Percentiles rank a stretch among this genome's conserved stretches.
These are phyloP conservation scores for Acronicta psi DNA, from an alignment of 2,888 invertebrate species.

Conservation along the genomic window DNA sequence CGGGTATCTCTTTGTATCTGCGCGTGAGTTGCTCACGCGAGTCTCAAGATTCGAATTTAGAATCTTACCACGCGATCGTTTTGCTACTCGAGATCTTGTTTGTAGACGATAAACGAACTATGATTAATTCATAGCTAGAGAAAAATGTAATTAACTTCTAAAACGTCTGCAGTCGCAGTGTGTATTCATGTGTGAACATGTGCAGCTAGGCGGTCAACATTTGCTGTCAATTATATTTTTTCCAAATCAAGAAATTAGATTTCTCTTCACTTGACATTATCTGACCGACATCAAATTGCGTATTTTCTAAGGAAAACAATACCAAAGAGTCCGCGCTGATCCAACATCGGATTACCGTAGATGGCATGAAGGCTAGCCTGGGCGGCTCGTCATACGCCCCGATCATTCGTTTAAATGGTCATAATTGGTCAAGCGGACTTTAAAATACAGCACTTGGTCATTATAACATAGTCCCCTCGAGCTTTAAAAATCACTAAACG, in stretches of 20 bases:
- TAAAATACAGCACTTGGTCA: slow-evolving; percentile 76
- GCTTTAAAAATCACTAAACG: slow-evolving; percentile 55
- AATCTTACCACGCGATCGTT: slow-evolving; percentile 73
- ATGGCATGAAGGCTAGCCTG: slow-evolving; percentile 76
- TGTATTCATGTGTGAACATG: slow-evolving; percentile 11
- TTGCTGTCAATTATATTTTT: slow-evolving; percentile 43
- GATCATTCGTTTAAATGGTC: slow-evolving; percentile 83
- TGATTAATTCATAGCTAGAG: slow-evolving; percentile 69
- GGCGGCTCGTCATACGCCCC: slow-evolving; percentile 77
- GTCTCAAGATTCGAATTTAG: slow-evolving; percentile 65
- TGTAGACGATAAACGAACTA: slow-evolving; percentile 64
- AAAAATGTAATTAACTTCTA: slow-evolving; percentile 46
- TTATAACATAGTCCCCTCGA: slow-evolving; percentile 72
- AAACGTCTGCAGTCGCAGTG: slow-evolving; percentile 1
- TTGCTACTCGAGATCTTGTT: slow-evolving; percentile 69
- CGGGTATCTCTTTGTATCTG: slow-evolving; percentile 79
- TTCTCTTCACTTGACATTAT: slow-evolving; percentile 50
- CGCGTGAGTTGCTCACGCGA: slow-evolving; percentile 67
- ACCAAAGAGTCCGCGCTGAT: slow-evolving; percentile 78
- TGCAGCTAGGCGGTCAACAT: slow-evolving; percentile 1
- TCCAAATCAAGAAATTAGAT: slow-evolving; percentile 37
- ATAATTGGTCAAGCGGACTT: slow-evolving; percentile 81
- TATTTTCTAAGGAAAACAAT: slow-evolving; percentile 76
- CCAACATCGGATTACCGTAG: slow-evolving; percentile 81
- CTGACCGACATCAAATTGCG: slow-evolving; percentile 68